phyloP scores from a whole-genome alignment of 1,140 invertebrate species.

The Holotrichia oblita region DNA sequence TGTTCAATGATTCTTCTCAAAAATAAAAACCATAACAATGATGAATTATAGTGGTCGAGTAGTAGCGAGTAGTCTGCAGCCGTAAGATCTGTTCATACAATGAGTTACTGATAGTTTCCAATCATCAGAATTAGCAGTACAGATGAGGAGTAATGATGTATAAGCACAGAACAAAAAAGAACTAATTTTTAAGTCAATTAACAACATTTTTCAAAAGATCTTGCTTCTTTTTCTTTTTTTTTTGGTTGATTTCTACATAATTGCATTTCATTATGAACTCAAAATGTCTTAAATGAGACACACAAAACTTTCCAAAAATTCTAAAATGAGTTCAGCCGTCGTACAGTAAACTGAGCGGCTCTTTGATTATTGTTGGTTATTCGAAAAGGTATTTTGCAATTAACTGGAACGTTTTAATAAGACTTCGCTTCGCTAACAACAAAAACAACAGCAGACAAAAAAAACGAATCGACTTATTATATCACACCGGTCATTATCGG shows the following conservation, averaged over 20 bases:
- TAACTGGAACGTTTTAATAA: constrained; percentile 30
- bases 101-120: too few species aligned
- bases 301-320: neutral
- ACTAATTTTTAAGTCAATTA: too few species aligned
- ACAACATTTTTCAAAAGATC: too few species aligned
- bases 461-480: constrained; percentile 27
- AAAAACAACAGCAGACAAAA: constrained; percentile 10
- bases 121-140: too few species aligned
- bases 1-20: too few species aligned
- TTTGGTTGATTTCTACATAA: neutral
- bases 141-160: too few species aligned
- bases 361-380: constrained; percentile 14
- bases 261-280: neutral
- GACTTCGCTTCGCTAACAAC: constrained; percentile 20
- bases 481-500: constrained; percentile 22
- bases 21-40: too few species aligned
- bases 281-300: neutral
- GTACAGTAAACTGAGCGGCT: neutral
- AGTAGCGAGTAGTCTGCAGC: too few species aligned
- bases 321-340: neutral
- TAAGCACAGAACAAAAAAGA: too few species aligned
- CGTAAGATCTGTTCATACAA: too few species aligned
- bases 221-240: too few species aligned
- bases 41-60: too few species aligned
- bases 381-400: constrained; percentile 13